Evolutionary conservation across 2,888 invertebrate genomes (phyloP).

Genomic region (Meteorus colon): DNA sequence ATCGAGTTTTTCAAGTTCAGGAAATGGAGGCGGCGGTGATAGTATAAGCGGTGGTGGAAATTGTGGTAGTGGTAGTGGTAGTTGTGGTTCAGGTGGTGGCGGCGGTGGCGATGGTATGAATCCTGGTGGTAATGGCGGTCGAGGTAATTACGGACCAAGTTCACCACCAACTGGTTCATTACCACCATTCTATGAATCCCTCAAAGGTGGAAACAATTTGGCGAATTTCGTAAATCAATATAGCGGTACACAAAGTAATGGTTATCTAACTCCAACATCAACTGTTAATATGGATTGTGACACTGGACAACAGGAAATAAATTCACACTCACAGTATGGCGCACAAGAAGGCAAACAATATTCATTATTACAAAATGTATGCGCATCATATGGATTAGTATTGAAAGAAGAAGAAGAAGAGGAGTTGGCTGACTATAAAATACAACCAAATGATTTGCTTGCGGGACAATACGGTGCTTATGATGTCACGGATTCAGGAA

Average conservation of each 20-base stretch:
- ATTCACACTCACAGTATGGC: constrained; percentile 68
- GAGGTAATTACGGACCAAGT: constrained; percentile 90
- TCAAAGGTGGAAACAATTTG: constrained; percentile 86
- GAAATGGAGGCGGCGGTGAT: constrained; percentile 42
- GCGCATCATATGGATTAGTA: constrained; percentile 84
- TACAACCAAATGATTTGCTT: constrained; percentile 80
- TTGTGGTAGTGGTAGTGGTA: constrained; percentile 72
- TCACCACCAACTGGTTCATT: constrained; percentile 90
- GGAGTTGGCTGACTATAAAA: constrained; percentile 83
- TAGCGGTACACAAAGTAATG: constrained; percentile 77
- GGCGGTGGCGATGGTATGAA: constrained; percentile 84
- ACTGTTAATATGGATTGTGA: constrained; percentile 85
- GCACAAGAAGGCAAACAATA: constrained; percentile 79
- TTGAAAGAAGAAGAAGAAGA: constrained; percentile 80
- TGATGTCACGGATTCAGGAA: constrained; percentile 80
- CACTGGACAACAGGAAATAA: constrained; percentile 79
- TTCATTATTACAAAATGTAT: constrained; percentile 84
- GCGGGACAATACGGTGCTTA: constrained; percentile 79
- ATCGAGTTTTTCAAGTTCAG: constrained; percentile 24
- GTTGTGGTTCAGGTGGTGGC: constrained; percentile 74
- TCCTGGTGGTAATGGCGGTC: constrained; percentile 82
- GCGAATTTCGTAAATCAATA: constrained; percentile 79
- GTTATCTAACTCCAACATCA: constrained; percentile 81
- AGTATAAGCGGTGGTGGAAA: constrained; percentile 70
- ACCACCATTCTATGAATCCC: constrained; percentile 91